These are phyloP conservation scores for Trissolcus brochymenae DNA, from an alignment of 2,888 invertebrate genomes.

Conservation along the genomic window DNA sequence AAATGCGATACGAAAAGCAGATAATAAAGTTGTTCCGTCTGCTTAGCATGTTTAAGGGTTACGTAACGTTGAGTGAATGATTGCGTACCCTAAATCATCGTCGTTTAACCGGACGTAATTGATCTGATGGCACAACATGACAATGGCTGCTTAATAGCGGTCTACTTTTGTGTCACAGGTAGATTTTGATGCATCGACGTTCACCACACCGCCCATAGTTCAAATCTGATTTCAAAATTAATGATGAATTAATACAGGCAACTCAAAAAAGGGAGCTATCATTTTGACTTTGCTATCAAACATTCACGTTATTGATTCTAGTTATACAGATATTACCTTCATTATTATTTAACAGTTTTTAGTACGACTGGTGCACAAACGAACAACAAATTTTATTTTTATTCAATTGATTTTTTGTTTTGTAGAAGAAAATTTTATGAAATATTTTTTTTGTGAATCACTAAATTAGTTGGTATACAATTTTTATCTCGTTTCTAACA, in stretches of 20 bases:
- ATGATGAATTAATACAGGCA: conserved; percentile 42
- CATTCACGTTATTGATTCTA: neutral
- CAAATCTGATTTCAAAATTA: conserved; percentile 40
- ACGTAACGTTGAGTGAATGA: conserved; percentile 48
- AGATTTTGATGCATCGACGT: conserved; percentile 54
- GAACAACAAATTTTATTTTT: neutral
- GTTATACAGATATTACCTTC: neutral
- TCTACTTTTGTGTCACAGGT: conserved; percentile 59
- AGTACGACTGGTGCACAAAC: neutral
- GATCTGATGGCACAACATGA: conserved; percentile 56
- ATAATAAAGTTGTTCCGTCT: conserved; percentile 56
- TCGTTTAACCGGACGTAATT: conserved; percentile 59
- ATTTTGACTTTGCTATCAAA: neutral
- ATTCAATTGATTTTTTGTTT: neutral
- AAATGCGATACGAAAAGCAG: conserved; percentile 53
- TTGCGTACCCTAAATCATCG: conserved; percentile 55
- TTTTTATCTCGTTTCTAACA: neutral
- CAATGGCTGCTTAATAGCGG: conserved; percentile 57
- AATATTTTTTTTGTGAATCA: too few relatives aligned
- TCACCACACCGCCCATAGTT: conserved; percentile 30
- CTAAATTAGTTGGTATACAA: neutral
- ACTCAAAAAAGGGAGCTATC: conserved; percentile 18
- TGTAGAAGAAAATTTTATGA: too few relatives aligned
- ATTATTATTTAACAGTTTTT: too few relatives aligned
- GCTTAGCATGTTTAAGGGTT: conserved; percentile 55